Base-by-base conservation (phyloP, 2,797 vertebrate species). In the Sebastiscus tertius region DNA sequence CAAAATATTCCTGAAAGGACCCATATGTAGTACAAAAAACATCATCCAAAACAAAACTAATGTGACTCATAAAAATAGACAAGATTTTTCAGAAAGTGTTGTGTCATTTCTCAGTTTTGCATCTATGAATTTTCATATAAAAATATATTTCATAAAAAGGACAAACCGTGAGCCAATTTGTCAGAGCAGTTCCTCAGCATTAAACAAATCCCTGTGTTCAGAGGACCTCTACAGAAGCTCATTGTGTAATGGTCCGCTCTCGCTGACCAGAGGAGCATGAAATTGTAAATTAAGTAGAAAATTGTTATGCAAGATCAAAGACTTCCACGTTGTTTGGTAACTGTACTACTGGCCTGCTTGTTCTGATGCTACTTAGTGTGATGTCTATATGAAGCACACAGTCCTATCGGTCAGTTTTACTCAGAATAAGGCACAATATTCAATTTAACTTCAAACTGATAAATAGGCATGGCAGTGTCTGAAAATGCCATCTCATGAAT, bases 221-320 rank as follows among this genome's bases (percentile, higher is more conserved):
- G 3, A 14, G 39, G 66, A 56, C 29, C 14, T 52, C 22, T 8
- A 27, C 62, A 61, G 10, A 59, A 60, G 20, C 33, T 54, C 24
- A 46, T 8, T 36, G 26, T 22, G 60, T 46, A 36, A 65, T 11
- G 20, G 22, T 16, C 46, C 65, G 22, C 2, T 39, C 54, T 71
- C 20, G 31, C 18, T 24, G 61, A 59, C 24, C 24, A 22, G 5
- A 68, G 18, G 11, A 56, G 59, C 49, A 55, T 58, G 46, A 54
- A 18, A 75, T n/a, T 69, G 76, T 24, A 65, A 79, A 33, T 73
- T 18, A 49, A 39, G 58, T 8, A 58, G 59, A 80, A 56, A 24
- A 31, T 56, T 56, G 22, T 27, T 31, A 12, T 9, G 24, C 42
- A 56, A 52, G 22, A 49, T 62, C 54, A 73, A 16, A 60, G 13